phyloP scores from a whole-genome alignment of 2,888 invertebrate species.

The Sesia bembeciformis region DNA sequence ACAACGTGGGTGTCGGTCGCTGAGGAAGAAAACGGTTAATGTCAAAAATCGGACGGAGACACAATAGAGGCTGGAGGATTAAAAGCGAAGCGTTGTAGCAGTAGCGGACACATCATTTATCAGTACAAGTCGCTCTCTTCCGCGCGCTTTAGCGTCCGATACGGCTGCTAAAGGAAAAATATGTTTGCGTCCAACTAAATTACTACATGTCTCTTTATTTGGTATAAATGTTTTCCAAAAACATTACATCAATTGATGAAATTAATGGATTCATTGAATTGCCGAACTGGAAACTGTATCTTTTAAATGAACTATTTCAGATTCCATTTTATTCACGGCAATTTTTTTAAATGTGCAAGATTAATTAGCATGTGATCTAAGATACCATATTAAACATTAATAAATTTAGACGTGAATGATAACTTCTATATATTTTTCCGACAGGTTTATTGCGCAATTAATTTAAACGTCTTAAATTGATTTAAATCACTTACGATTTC shows the following conservation, averaged over 20 bases:
- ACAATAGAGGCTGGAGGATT: conserved; percentile 63
- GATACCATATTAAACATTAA: conserved; percentile 12
- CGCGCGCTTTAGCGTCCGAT: conserved; percentile 31
- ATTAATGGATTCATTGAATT: background rate
- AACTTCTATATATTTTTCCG: background rate
- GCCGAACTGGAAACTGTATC: background rate
- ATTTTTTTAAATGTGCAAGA: background rate
- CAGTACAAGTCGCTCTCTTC: conserved; percentile 46
- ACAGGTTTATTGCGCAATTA: background rate
- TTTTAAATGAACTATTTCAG: background rate
- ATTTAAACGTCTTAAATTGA: background rate
- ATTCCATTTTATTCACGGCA: background rate
- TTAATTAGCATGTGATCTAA: background rate
- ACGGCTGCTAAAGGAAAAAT: conserved; percentile 25
- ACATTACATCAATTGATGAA: background rate
- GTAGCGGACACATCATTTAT: conserved; percentile 67
- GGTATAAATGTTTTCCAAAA: background rate
- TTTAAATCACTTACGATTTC: background rate
- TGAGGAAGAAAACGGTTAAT: conserved; percentile 45
- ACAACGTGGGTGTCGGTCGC: conserved; percentile 46
- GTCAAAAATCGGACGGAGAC: conserved; percentile 61
- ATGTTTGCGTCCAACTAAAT: background rate
- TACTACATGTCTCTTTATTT: background rate
- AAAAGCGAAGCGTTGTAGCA: conserved; percentile 70
- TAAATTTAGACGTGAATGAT: conserved; percentile 11